These are phyloP conservation scores for Orthonevra nobilis DNA, from an alignment of 2,888 invertebrate genomes.

Conservation along the genomic window DNA sequence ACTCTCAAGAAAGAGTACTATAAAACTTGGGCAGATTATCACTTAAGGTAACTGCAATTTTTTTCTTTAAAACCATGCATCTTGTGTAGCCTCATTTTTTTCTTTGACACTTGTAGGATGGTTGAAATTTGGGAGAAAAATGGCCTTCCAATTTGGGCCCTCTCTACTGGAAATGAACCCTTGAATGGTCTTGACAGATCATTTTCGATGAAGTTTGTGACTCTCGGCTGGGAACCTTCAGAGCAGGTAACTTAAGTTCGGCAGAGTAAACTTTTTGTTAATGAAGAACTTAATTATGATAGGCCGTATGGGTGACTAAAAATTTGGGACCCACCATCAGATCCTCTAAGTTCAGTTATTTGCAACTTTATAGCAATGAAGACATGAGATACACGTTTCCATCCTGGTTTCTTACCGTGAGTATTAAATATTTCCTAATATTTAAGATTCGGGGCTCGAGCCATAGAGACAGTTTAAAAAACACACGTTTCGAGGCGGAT, in stretches of 20 bases:
- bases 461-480: too few species aligned
- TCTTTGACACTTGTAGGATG: too few species aligned
- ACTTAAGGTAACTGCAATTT: slow-evolving; percentile 83
- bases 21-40: slow-evolving; percentile 90
- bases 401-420: slow-evolving; percentile 84
- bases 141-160: slow-evolving; percentile 89
- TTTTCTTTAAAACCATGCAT: too few species aligned
- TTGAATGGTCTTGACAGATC: slow-evolving; percentile 83
- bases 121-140: too few species aligned
- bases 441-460: too few species aligned
- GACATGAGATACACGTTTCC: slow-evolving; percentile 86
- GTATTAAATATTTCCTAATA: too few species aligned
- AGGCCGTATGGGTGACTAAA: slow-evolving; percentile 86
- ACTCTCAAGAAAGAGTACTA: slow-evolving; percentile 83
- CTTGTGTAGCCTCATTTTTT: too few species aligned
- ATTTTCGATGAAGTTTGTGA: slow-evolving; percentile 83
- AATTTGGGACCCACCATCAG: slow-evolving; percentile 88
- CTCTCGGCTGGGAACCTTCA: slow-evolving; percentile 87
- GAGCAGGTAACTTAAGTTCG: slow-evolving; percentile 80
- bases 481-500: too few species aligned
- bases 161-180: slow-evolving; percentile 95
- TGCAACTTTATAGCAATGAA: slow-evolving; percentile 88
- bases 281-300: slow-evolving; percentile 68
- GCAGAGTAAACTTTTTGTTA: too few species aligned
- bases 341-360: slow-evolving; percentile 81